Conservation (phyloP, 2,113 vertebrate species). For the Antigone vipio region DNA sequence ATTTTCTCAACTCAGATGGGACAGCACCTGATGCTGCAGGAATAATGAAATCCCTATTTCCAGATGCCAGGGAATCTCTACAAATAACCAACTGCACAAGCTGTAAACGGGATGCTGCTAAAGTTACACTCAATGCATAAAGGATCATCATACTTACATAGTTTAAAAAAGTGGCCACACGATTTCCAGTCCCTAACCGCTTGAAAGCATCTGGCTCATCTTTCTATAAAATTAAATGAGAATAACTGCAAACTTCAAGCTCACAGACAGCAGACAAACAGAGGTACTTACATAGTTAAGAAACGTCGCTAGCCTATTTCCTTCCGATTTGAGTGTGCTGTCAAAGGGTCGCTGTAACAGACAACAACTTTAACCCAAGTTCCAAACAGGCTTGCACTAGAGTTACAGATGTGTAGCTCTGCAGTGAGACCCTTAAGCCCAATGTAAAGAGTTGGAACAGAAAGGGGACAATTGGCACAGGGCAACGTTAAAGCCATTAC, state of each 20-base stretch:
- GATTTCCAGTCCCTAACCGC: constrained; percentile 99
- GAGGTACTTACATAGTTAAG: constrained; percentile 98
- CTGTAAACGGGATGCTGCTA: neutral
- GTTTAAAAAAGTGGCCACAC: constrained; percentile 97
- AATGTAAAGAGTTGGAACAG: neutral
- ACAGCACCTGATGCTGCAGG: constrained; percentile 40
- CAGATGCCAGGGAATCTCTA: neutral
- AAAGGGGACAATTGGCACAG: neutral
- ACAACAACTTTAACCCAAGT: constrained; percentile 84
- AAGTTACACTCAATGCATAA: neutral
- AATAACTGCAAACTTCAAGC: constrained; percentile 75
- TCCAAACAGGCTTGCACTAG: constrained; percentile 29
- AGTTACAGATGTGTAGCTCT: neutral
- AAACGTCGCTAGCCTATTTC: constrained; percentile 99
- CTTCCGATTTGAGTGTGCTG: constrained; percentile 91
- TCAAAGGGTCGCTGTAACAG: constrained; percentile 99
- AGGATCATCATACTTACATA: constrained; percentile 91
- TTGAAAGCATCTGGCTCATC: constrained; percentile 99
- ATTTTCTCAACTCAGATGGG: neutral
- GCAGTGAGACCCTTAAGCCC: neutral
- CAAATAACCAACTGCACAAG: neutral
- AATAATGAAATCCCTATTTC: neutral
- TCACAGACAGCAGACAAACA: constrained; percentile 30
- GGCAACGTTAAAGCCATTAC: neutral
- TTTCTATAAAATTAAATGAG: constrained; percentile 96